phyloP scores from a whole-genome alignment of 1,140 invertebrate species.

The Chrysopa pallens region DNA sequence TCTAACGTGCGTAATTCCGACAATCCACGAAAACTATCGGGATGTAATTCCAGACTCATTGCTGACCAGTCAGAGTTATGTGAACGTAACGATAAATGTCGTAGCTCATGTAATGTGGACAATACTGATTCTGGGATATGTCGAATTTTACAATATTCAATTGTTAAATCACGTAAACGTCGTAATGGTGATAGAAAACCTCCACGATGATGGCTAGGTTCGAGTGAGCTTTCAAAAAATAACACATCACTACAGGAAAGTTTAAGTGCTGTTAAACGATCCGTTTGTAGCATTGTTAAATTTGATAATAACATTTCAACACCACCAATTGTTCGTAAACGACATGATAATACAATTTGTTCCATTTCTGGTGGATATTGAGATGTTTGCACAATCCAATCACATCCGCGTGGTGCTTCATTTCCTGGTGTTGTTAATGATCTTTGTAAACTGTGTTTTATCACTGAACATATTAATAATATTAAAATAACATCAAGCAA shows the following conservation, averaged over 20 bases:
- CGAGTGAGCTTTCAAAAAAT: conserved; percentile 57
- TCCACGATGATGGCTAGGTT: conserved; percentile 30
- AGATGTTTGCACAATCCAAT: conserved; percentile 39
- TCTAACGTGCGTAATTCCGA: conserved; percentile 48
- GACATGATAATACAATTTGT: conserved; percentile 39
- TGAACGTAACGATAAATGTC: conserved; percentile 47
- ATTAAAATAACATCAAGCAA: no score
- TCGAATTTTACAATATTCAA: conserved; percentile 64
- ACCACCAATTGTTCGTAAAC: conserved; percentile 48
- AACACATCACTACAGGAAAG: conserved; percentile 63
- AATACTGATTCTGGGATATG: conserved; percentile 50
- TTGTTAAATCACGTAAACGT: conserved; percentile 43
- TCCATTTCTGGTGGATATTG: conserved; percentile 28
- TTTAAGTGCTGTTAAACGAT: conserved; percentile 44
- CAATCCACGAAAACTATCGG: conserved; percentile 47
- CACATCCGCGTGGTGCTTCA: conserved; percentile 42
- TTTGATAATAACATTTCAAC: conserved; percentile 49
- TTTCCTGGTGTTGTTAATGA: conserved; percentile 23
- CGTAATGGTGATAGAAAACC: conserved; percentile 45
- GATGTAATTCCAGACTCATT: conserved; percentile 53
- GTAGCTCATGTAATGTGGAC: conserved; percentile 41
- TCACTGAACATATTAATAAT: no score
- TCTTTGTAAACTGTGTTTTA: neutral
- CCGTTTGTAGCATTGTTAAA: conserved; percentile 38
- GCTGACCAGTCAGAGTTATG: conserved; percentile 66